These are phyloP conservation scores for Alectura lathami DNA, from an alignment of 2,113 vertebrate genomes.

Conservation along the genomic window DNA sequence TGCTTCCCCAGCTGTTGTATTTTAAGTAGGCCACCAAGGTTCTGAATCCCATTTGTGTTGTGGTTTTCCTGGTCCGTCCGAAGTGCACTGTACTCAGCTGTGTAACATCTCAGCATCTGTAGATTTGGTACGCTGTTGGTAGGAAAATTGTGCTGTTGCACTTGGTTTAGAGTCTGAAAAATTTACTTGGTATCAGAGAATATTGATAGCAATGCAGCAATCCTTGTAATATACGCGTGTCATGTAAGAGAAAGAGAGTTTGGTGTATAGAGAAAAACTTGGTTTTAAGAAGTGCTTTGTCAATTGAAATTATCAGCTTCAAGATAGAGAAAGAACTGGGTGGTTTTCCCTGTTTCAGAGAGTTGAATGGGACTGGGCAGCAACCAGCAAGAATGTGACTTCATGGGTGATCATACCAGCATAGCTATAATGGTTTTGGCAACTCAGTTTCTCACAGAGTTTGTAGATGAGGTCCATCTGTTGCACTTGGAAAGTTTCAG, in stretches of 20 bases:
- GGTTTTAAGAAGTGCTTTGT: not conserved
- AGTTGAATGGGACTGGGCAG: not conserved
- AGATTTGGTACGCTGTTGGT: not conserved
- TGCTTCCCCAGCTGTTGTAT: not conserved
- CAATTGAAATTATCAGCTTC: not conserved
- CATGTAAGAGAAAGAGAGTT: not conserved
- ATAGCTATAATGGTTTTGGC: constrained; percentile 24
- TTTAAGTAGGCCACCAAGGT: not conserved
- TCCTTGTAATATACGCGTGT: not conserved
- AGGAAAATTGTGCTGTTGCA: not conserved
- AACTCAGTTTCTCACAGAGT: not conserved
- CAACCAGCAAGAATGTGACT: not conserved
- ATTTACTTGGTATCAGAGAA: not conserved
- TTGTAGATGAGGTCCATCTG: not conserved
- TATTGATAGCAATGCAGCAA: not conserved
- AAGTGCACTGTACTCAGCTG: not conserved
- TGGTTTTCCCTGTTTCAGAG: not conserved
- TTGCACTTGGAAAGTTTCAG: constrained; percentile 2
- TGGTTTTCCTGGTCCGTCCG: not conserved
- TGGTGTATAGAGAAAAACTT: not conserved
- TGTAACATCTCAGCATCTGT: not conserved
- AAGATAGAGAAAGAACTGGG: not conserved
- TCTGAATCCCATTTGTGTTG: not conserved
- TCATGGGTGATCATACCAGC: not conserved
- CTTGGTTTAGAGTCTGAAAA: not conserved